Percentiles rank a stretch among this genome's conserved stretches.
Conservation (phyloP, 1,140 invertebrate genomes). For the Anthonomus grandis region DNA sequence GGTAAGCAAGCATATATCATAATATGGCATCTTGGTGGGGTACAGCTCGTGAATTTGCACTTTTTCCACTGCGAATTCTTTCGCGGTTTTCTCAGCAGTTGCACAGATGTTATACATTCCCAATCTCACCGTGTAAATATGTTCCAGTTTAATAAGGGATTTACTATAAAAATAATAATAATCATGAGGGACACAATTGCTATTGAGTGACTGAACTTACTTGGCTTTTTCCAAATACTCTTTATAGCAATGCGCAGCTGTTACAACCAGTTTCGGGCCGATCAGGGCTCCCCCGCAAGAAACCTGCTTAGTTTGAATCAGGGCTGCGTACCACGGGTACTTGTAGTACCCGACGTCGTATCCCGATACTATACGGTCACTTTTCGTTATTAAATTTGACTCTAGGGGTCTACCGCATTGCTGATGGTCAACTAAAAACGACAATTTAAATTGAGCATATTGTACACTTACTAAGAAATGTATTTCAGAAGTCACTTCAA, state of each 20-base stretch:
- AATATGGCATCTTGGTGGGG: slow-evolving; percentile 36
- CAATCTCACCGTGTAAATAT: slow-evolving; percentile 33
- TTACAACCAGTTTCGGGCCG: slow-evolving; percentile 31
- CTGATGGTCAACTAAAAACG: too few species aligned
- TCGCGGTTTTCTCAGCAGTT: slow-evolving; percentile 32
- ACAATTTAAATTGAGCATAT: too few species aligned
- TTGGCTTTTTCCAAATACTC: slow-evolving; percentile 23
- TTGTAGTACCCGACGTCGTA: slow-evolving; percentile 44
- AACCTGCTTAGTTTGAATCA: slow-evolving; percentile 30
- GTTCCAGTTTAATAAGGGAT: slow-evolving; percentile 32
- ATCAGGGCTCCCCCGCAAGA: slow-evolving; percentile 42
- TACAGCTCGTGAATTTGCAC: slow-evolving; percentile 41
- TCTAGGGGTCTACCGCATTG: slow-evolving; percentile 30
- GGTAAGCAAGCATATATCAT: slow-evolving; percentile 38
- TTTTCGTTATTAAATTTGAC: slow-evolving; percentile 21
- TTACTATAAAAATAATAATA: slow-evolving; percentile 18
- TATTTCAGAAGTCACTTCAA: too few species aligned
- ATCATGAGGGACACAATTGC: not conserved
- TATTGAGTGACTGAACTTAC: slow-evolving; percentile 2
- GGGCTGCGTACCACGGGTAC: slow-evolving; percentile 44
- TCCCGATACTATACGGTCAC: slow-evolving; percentile 38
- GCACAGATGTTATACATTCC: slow-evolving; percentile 41
- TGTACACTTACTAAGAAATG: too few species aligned
- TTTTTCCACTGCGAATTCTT: slow-evolving; percentile 31
- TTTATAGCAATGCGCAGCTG: slow-evolving; percentile 45